Evolutionary conservation across 2,113 vertebrate genomes (phyloP).

Genomic region (Lasiurus cinereus): DNA sequence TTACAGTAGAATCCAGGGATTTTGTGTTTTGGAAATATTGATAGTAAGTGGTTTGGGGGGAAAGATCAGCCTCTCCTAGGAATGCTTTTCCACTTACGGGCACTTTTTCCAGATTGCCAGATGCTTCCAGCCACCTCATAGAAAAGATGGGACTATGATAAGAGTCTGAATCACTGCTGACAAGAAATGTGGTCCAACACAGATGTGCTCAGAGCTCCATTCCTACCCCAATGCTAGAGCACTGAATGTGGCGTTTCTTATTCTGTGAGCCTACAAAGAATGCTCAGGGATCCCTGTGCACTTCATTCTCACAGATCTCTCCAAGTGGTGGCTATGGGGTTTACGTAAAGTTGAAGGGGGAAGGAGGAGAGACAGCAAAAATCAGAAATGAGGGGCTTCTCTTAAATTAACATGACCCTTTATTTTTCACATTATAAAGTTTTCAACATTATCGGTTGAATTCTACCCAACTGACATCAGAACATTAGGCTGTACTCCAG

Average conservation of each 20-base stretch:
- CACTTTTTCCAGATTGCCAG: neutral
- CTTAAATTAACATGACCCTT: neutral
- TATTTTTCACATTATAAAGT: neutral
- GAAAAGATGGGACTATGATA: neutral
- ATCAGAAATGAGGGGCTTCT: neutral
- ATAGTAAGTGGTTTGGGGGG: neutral
- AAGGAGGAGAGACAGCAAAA: neutral
- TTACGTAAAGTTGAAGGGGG: neutral
- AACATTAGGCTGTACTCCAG: neutral
- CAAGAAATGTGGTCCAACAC: neutral
- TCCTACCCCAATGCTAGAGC: neutral
- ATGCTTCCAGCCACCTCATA: neutral
- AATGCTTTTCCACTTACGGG: neutral
- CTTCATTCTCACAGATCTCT: neutral
- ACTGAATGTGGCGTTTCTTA: neutral
- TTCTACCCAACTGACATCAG: neutral
- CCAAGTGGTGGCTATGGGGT: neutral
- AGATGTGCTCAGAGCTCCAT: neutral
- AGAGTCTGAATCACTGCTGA: neutral
- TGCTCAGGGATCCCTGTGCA: neutral
- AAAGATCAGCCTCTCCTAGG: neutral
- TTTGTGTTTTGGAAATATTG: slow-evolving; percentile 53
- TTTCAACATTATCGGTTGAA: neutral
- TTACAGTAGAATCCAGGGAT: neutral
- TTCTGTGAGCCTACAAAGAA: neutral